A percentile compares a stretch with the other conserved stretches of the same genome.
phyloP scores from a whole-genome alignment of 92 coral and sea anemone genomes.

The Actinernus sp. region DNA sequence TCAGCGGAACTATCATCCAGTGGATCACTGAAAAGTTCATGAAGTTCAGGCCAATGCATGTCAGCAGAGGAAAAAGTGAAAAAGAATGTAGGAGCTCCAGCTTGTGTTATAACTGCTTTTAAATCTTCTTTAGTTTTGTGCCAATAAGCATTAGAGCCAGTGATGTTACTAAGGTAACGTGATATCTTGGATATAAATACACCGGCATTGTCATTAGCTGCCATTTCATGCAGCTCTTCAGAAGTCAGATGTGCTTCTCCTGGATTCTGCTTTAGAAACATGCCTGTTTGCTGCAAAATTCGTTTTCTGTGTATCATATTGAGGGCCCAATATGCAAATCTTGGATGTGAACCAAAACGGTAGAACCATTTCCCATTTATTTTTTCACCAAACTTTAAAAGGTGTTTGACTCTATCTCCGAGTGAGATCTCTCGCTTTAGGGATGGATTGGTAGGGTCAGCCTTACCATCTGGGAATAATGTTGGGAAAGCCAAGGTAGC shows the following conservation, averaged over 20 bases:
- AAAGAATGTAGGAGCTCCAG: conserved; percentile 63
- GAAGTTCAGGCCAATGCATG: no score
- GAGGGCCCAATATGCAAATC: conserved; percentile 52
- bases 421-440: conserved; percentile 17
- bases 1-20: conserved; percentile 26
- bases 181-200: no score
- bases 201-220: conserved; percentile 17
- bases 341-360: conserved; percentile 38
- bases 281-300: conserved; percentile 52
- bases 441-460: conserved; percentile 22
- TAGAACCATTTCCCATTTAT: conserved; percentile 29
- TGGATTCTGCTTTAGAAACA: no score
- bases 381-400: conserved; percentile 41
- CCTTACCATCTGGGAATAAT: conserved; percentile 24
- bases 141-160: no score
- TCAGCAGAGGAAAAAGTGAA: conserved; percentile 61
- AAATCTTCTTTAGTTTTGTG: no score
- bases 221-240: conserved; percentile 41
- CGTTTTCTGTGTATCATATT: conserved; percentile 44
- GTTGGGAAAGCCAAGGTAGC: no score
- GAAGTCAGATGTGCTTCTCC: no score
- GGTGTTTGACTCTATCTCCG: conserved; percentile 43
- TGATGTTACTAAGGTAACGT: no score
- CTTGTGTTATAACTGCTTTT: no score
- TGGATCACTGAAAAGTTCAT: conserved; percentile 22